Percentiles rank a stretch among this genome's conserved stretches.
Evolutionary conservation across 1,140 invertebrate species (phyloP).

Genomic region (Luehdorfia chinensis): DNA sequence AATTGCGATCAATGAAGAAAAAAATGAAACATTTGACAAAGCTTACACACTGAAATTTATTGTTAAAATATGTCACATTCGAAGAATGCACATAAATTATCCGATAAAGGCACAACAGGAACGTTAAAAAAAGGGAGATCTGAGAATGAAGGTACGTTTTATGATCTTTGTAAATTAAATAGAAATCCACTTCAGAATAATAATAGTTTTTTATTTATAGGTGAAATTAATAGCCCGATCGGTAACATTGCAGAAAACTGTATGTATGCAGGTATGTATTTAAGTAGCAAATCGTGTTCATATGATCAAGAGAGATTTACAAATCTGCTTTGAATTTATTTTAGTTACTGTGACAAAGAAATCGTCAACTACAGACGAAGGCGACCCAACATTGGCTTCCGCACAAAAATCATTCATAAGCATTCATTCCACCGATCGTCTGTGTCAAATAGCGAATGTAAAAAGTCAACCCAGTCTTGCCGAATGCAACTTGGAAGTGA

Average conservation of each 20-base stretch:
- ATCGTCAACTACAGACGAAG: conserved; percentile 39
- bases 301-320: neutral
- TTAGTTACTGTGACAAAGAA: conserved; percentile 65
- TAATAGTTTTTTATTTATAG: conserved; percentile 25
- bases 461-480: conserved; percentile 43
- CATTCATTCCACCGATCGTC: conserved; percentile 69
- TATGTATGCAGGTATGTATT: conserved; percentile 57
- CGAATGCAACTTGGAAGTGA: conserved; percentile 64
- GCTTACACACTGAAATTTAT: conserved; percentile 67
- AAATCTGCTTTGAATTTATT: conserved; percentile 19
- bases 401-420: conserved; percentile 67
- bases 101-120: conserved; percentile 54
- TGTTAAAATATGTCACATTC: conserved; percentile 72
- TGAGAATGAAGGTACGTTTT: conserved; percentile 44
- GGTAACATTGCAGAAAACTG: conserved; percentile 45
- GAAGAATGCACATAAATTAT: conserved; percentile 61
- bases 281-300: neutral
- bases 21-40: conserved; percentile 72
- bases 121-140: conserved; percentile 31
- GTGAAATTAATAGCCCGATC: conserved; percentile 43
- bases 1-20: conserved; percentile 40
- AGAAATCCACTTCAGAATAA: conserved; percentile 10
- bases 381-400: conserved; percentile 34
- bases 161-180: neutral
- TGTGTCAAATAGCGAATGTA: conserved; percentile 46